These are phyloP conservation scores for Geotrupes spiniger DNA, from an alignment of 2,888 invertebrate genomes.

Conservation along the genomic window DNA sequence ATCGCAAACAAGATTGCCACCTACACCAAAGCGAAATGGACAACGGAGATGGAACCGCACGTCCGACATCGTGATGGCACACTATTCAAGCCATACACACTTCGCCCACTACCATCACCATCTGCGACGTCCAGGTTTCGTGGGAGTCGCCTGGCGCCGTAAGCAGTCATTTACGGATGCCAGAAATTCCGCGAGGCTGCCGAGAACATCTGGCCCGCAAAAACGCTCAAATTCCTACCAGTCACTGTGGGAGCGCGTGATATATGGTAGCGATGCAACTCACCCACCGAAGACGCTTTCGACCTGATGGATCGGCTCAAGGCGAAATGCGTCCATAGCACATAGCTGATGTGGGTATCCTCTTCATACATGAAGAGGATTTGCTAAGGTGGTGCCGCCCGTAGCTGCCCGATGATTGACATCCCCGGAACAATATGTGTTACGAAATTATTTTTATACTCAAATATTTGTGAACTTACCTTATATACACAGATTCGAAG, in stretches of 20 bases:
- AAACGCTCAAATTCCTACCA: constrained; percentile 6
- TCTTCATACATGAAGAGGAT: too few relatives aligned
- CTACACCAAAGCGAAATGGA: constrained; percentile 19
- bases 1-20: not conserved
- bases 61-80: constrained; percentile 25
- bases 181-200: not conserved
- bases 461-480: too few relatives aligned
- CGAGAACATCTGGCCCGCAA: not conserved
- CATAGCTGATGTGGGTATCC: too few relatives aligned
- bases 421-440: too few relatives aligned
- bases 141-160: constrained; percentile 22
- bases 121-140: constrained; percentile 18
- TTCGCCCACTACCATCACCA: not conserved
- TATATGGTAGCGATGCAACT: constrained; percentile 18
- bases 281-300: too few relatives aligned
- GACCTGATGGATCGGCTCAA: too few relatives aligned
- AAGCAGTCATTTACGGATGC: constrained; percentile 19
- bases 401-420: too few relatives aligned
- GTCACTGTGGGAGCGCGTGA: constrained; percentile 25
- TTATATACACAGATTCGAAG: too few relatives aligned
- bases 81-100: constrained; percentile 22
- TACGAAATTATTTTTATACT: too few relatives aligned
- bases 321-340: too few relatives aligned
- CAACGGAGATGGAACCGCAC: constrained; percentile 14
- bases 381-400: too few relatives aligned